These are phyloP conservation scores for Eulemur rubriventer DNA, from an alignment of 2,797 vertebrate genomes.

Conservation along the genomic window DNA sequence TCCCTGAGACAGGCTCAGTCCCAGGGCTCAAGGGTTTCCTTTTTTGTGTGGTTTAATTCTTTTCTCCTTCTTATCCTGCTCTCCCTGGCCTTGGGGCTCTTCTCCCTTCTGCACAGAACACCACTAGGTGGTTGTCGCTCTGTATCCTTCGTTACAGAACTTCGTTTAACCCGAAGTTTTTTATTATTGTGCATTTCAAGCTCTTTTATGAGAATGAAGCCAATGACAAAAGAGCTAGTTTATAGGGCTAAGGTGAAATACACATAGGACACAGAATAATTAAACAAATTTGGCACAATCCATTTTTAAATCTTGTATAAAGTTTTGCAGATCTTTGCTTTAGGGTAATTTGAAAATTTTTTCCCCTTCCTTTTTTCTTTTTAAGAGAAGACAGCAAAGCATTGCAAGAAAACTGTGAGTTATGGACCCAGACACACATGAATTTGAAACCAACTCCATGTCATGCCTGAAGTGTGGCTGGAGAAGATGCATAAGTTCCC, in stretches of 20 bases:
- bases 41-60: neutral
- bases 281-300: neutral
- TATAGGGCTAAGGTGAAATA: neutral
- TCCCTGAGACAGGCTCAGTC: neutral
- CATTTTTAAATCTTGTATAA: neutral
- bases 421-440: neutral
- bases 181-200: neutral
- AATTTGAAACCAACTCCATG: neutral
- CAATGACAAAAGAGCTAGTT: neutral
- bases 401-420: neutral
- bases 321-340: neutral
- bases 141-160: neutral
- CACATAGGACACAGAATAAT: neutral
- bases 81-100: no score
- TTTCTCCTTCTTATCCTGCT: neutral
- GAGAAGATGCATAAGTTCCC: neutral
- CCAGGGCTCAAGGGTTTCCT: neutral
- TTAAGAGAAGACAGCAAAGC: neutral
- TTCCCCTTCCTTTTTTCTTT: neutral
- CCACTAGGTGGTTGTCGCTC: neutral
- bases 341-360: neutral
- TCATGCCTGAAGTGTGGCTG: neutral
- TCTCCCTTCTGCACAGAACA: neutral
- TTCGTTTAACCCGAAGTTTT: neutral
- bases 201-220: neutral